Evolutionary conservation across 2,113 vertebrate genomes (phyloP).

Genomic region (Nettapus auritus): DNA sequence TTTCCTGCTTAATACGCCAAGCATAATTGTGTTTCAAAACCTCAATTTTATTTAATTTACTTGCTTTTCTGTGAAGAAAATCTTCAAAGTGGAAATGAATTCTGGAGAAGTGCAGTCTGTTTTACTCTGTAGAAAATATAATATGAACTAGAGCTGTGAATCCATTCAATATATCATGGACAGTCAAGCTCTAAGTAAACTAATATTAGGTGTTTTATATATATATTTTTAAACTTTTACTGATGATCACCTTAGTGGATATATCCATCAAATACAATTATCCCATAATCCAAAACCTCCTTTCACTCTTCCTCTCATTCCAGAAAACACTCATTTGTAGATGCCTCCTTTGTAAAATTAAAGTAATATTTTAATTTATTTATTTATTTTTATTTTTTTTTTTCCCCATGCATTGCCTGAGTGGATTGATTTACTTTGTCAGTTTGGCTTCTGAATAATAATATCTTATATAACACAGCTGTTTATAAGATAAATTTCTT

Average conservation of each 20-base stretch:
- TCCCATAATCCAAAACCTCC: neutral
- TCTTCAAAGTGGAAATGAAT: neutral
- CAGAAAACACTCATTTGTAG: neutral
- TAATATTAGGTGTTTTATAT: slow-evolving; percentile 4
- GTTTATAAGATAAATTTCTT: neutral
- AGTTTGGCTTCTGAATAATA: neutral
- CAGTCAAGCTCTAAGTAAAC: neutral
- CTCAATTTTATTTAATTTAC: neutral
- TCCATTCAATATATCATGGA: neutral
- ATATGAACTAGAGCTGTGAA: neutral
- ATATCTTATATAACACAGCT: neutral
- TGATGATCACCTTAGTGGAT: neutral
- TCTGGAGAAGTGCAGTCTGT: neutral
- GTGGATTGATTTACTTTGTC: neutral
- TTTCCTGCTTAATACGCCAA: neutral
- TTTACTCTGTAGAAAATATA: neutral
- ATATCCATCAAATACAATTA: neutral
- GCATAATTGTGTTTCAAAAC: neutral
- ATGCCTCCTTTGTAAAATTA: neutral
- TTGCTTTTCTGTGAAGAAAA: neutral
- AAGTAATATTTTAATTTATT: too few relatives aligned
- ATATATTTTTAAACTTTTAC: neutral
- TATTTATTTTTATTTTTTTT: too few relatives aligned
- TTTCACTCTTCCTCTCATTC: neutral
- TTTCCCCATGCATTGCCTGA: neutral